Conservation (phyloP, 2,797 vertebrate genomes). For the Schizopygopsis pylzovi region DNA sequence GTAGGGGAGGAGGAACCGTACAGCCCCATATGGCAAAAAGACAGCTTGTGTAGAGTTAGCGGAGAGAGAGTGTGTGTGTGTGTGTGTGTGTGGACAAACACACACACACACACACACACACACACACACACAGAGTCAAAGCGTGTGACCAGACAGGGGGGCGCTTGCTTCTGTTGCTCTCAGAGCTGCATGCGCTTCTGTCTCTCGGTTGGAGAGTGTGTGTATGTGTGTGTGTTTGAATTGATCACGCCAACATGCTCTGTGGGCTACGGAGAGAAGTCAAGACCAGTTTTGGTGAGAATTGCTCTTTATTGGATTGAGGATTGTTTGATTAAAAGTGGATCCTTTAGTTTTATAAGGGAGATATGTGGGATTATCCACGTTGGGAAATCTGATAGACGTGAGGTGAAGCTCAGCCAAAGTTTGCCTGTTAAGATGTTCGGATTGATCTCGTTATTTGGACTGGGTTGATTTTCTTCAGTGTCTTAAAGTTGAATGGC, state of each 20-base stretch:
- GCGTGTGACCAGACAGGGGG: slow-evolving; percentile 43
- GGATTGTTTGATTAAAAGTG: neutral
- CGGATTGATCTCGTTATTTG: neutral
- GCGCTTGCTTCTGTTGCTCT: slow-evolving; percentile 29
- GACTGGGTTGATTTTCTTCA: neutral
- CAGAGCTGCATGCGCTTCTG: slow-evolving; percentile 22
- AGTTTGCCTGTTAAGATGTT: neutral
- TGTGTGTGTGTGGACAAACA: neutral
- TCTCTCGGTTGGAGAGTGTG: slow-evolving; percentile 10
- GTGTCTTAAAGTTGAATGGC: neutral
- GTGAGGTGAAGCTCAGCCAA: neutral
- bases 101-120: no score
- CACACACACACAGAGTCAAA: neutral
- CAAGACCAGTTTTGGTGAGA: slow-evolving; percentile 86
- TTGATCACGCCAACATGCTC: slow-evolving; percentile 83
- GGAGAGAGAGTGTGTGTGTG: slow-evolving; percentile 2
- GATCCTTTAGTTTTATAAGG: neutral
- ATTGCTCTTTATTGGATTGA: slow-evolving; percentile 29
- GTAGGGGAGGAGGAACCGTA: slow-evolving; percentile 27
- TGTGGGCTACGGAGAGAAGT: slow-evolving; percentile 92
- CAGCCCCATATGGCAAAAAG: slow-evolving; percentile 37
- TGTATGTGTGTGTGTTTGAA: slow-evolving; percentile 14
- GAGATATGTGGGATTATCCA: neutral
- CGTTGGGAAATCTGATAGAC: neutral
- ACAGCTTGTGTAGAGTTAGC: slow-evolving; percentile 39